Conservation (phyloP, 1,140 invertebrate species). For the Steinernema khuongi region DNA sequence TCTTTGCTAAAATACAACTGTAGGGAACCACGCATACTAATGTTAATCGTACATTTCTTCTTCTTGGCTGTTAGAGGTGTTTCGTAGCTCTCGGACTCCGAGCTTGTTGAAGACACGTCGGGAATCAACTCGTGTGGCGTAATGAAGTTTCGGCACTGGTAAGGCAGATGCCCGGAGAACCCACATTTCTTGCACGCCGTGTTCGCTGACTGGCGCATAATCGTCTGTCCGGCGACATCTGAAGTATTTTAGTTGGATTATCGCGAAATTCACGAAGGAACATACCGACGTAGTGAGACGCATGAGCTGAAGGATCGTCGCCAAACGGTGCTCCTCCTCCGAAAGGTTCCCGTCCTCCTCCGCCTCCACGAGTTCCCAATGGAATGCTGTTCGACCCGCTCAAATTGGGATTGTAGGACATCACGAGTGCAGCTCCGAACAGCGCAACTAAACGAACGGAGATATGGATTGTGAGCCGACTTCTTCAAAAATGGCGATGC, state of each 20-base stretch:
- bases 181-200: slow-evolving; percentile 12
- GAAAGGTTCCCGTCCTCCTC: not conserved
- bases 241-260: not conserved
- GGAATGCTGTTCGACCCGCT: slow-evolving; percentile 14
- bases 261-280: not conserved
- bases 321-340: not conserved
- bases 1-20: not conserved
- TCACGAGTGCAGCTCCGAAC: not conserved
- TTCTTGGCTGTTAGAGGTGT: not conserved
- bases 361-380: not conserved
- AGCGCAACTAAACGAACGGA: not conserved
- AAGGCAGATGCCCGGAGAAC: not conserved
- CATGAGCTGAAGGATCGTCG: not conserved
- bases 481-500: not conserved
- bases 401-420: not conserved
- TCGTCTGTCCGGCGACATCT: slow-evolving; percentile 12
- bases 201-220: slow-evolving; percentile 12
- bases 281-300: not conserved
- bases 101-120: not conserved
- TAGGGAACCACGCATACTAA: not conserved
- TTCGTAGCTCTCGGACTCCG: not conserved
- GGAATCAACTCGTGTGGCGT: not conserved
- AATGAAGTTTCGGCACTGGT: not conserved
- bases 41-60: not conserved
- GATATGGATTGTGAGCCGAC: too few relatives aligned